These are phyloP conservation scores for Hoplodrina ambigua DNA, from an alignment of 2,888 invertebrate genomes.

Conservation along the genomic window DNA sequence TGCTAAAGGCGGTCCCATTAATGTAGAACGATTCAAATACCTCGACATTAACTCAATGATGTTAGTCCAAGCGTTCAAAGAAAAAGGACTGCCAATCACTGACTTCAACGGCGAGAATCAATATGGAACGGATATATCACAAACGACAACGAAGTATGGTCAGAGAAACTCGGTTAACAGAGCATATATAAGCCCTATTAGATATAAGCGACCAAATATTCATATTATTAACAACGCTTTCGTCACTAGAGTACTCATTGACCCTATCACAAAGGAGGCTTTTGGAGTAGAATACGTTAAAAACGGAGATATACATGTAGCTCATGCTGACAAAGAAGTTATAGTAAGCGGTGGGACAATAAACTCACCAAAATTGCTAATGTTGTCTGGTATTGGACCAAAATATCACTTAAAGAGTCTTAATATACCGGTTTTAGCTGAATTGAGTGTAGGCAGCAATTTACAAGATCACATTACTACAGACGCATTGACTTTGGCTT, in stretches of 20 bases:
- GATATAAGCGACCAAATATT: constrained; percentile 88
- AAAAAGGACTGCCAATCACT: constrained; percentile 90
- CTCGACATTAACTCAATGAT: constrained; percentile 90
- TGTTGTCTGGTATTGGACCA: constrained; percentile 93
- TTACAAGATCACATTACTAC: constrained; percentile 94
- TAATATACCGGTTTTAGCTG: constrained; percentile 90
- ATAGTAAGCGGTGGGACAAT: constrained; percentile 91
- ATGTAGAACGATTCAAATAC: constrained; percentile 92
- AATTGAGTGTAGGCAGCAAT: constrained; percentile 93
- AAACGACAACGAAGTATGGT: constrained; percentile 91
- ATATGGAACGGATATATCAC: constrained; percentile 91
- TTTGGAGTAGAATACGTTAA: constrained; percentile 82
- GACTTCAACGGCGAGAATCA: constrained; percentile 91
- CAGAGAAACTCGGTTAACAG: constrained; percentile 91
- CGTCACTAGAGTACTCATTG: constrained; percentile 90
- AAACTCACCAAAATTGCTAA: constrained; percentile 92
- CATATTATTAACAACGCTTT: constrained; percentile 87
- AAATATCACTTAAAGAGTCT: constrained; percentile 86
- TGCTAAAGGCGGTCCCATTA: constrained; percentile 91
- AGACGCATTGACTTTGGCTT: constrained; percentile 84
- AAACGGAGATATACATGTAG: constrained; percentile 83
- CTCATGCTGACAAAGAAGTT: constrained; percentile 90
- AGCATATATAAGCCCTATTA: constrained; percentile 92
- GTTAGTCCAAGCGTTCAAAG: constrained; percentile 91
- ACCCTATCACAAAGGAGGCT: constrained; percentile 87